Conservation (phyloP, 2,113 vertebrate species). For the Hiodon tergisus region DNA sequence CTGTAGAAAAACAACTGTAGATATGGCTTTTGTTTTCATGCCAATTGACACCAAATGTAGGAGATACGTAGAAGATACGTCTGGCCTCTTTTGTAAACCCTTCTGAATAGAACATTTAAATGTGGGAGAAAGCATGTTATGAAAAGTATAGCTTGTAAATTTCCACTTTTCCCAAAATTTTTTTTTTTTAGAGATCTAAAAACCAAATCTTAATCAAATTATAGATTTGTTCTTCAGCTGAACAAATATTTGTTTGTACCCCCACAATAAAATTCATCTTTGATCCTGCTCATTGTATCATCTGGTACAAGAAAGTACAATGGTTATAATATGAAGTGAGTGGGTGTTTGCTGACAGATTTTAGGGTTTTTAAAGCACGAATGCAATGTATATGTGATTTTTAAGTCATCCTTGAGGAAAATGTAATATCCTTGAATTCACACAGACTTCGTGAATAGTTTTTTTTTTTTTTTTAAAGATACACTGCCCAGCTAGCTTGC, state of each 20-base stretch:
- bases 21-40: background rate
- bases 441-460: background rate
- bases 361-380: background rate
- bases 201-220: too few relatives aligned
- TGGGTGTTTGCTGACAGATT: background rate
- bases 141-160: conserved; percentile 1
- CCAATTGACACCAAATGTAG: too few relatives aligned
- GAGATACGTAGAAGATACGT: too few relatives aligned
- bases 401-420: background rate
- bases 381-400: background rate
- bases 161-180: background rate
- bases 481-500: too few relatives aligned
- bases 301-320: background rate
- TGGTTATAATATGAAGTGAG: background rate
- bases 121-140: background rate
- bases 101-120: background rate
- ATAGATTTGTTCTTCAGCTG: background rate
- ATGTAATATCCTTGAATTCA: background rate
- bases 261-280: background rate
- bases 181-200: too few relatives aligned
- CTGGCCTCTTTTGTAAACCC: background rate
- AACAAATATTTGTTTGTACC: background rate
- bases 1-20: background rate
- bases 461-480: background rate
- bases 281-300: background rate